Conservation (phyloP, 2,888 invertebrate species). For the Brachypterus glaber region DNA sequence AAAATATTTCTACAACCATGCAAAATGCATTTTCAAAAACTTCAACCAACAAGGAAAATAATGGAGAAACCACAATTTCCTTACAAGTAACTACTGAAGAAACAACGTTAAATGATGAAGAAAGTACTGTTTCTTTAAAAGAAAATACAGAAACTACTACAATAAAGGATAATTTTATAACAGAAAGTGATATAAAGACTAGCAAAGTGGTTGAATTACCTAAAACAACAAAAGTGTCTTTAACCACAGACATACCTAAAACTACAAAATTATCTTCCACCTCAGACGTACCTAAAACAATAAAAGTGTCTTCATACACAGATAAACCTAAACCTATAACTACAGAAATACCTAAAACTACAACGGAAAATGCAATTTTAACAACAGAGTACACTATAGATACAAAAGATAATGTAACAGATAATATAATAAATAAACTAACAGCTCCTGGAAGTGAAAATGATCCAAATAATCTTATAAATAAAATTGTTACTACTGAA, state of each 20-base stretch:
- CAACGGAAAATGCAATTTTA: slow-evolving; percentile 17
- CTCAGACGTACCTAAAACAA: slow-evolving; percentile 4
- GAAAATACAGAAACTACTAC: slow-evolving; percentile 21
- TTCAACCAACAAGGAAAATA: slow-evolving; percentile 8
- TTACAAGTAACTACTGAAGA: slow-evolving; percentile 32
- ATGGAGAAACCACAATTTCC: too few relatives aligned
- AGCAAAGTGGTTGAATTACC: slow-evolving; percentile 20
- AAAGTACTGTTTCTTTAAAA: slow-evolving; percentile 28
- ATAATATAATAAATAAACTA: too few relatives aligned
- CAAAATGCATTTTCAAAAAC: slow-evolving; percentile 5
- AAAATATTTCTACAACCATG: too few relatives aligned
- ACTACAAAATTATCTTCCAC: slow-evolving; percentile 9
- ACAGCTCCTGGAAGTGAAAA: too few relatives aligned
- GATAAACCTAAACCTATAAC: too few relatives aligned
- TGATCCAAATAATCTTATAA: too few relatives aligned
- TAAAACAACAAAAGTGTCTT: slow-evolving; percentile 12
- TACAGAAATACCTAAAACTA: slow-evolving; percentile 11
- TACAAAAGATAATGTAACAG: too few relatives aligned
- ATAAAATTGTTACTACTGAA: too few relatives aligned
- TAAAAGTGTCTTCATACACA: too few relatives aligned
- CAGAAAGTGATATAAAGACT: slow-evolving; percentile 17
- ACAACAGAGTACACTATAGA: too few relatives aligned
- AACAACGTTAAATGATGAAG: slow-evolving; percentile 24
- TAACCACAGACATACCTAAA: slow-evolving; percentile 8
- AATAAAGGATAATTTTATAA: too few relatives aligned